Percentiles rank a stretch among this genome's conserved stretches.
Conservation (phyloP, 1,140 invertebrate genomes). For the Lordiphosa mommai region DNA sequence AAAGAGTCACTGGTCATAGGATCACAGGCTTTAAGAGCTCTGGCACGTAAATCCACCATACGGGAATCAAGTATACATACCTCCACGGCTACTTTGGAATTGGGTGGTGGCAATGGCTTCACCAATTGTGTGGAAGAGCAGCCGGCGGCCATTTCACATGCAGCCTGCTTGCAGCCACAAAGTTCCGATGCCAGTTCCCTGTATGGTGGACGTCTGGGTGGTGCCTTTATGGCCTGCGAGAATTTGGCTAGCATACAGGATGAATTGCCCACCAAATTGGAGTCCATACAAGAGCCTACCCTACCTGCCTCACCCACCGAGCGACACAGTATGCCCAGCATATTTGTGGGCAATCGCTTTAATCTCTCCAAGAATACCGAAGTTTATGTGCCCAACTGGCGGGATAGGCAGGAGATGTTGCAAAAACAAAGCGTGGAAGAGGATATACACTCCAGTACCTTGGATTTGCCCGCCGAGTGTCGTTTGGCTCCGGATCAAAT, state of each 20-base stretch:
- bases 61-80: slow-evolving; percentile 79
- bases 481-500: slow-evolving; percentile 80
- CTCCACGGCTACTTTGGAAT: slow-evolving; percentile 80
- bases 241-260: slow-evolving; percentile 84
- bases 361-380: slow-evolving; percentile 81
- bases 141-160: background rate
- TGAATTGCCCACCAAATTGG: slow-evolving; percentile 57
- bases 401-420: slow-evolving; percentile 66
- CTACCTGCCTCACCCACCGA: slow-evolving; percentile 53
- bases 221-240: slow-evolving; percentile 83
- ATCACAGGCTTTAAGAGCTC: slow-evolving; percentile 59
- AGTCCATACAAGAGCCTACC: slow-evolving; percentile 3
- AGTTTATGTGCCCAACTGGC: slow-evolving; percentile 81
- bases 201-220: slow-evolving; percentile 80
- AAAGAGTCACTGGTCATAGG: slow-evolving; percentile 74
- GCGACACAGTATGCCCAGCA: slow-evolving; percentile 80
- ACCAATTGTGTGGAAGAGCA: slow-evolving; percentile 56
- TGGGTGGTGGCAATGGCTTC: slow-evolving; percentile 56
- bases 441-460: slow-evolving; percentile 81
- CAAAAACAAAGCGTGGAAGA: slow-evolving; percentile 67
- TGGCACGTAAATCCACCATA: slow-evolving; percentile 58
- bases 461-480: slow-evolving; percentile 80
- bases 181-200: slow-evolving; percentile 82
- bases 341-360: slow-evolving; percentile 82
- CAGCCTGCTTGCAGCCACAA: slow-evolving; percentile 66